Evolutionary conservation across 2,888 invertebrate species (phyloP).

Genomic region (Laothoe populi): DNA sequence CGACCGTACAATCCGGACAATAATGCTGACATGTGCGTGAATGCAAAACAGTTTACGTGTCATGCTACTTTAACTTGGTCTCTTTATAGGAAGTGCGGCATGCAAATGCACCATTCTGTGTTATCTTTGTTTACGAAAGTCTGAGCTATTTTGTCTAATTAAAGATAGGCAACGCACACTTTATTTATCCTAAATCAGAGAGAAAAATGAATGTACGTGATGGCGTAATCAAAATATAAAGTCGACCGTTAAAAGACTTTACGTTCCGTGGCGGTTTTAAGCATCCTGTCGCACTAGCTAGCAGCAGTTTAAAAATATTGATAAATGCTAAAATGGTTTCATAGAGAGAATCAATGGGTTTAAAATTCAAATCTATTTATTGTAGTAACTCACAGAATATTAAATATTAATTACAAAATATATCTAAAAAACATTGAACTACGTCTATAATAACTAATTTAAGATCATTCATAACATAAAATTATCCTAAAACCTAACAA

Average conservation of each 20-base stretch:
- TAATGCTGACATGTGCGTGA: conserved; percentile 76
- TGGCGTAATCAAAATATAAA: too few species aligned
- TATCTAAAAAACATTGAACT: background rate
- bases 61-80: conserved; percentile 70
- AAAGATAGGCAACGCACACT: conserved; percentile 2
- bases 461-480: background rate
- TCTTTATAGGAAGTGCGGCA: conserved; percentile 69
- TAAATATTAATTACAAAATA: too few species aligned
- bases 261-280: too few species aligned
- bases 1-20: conserved; percentile 70
- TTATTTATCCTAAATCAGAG: too few species aligned
- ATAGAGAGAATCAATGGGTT: too few species aligned
- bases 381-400: too few species aligned
- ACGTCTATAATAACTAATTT: background rate
- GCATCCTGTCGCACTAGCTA: too few species aligned
- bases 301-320: too few species aligned
- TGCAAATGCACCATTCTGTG: conserved; percentile 49
- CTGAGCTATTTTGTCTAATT: conserved; percentile 33
- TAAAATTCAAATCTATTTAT: too few species aligned
- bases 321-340: too few species aligned
- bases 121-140: conserved; percentile 39
- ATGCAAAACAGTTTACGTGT: conserved; percentile 78
- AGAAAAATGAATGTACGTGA: too few species aligned
- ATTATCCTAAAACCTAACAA: background rate
- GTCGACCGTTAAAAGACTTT: too few species aligned